These are phyloP conservation scores for Argyrosomus japonicus DNA, from an alignment of 2,113 vertebrate genomes.

Conservation along the genomic window DNA sequence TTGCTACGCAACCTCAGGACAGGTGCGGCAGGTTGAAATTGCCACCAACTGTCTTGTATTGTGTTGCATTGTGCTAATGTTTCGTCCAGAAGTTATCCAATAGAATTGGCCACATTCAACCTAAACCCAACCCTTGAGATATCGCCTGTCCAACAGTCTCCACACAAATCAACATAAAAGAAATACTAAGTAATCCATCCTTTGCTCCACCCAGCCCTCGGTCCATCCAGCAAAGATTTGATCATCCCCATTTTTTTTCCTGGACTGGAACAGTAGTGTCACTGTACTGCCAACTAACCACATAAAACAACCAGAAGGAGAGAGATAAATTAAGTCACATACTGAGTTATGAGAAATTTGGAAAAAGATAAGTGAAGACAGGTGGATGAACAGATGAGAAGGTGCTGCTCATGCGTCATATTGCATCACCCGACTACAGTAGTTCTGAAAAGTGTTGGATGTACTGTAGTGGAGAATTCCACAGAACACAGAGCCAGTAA, in stretches of 20 bases:
- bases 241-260: neutral
- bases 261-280: neutral
- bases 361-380: neutral
- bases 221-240: neutral
- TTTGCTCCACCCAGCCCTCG: slow-evolving; percentile 29
- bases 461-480: neutral
- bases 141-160: neutral
- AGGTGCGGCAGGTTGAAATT: slow-evolving; percentile 25
- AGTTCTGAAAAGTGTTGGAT: neutral
- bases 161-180: slow-evolving; percentile 23
- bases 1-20: slow-evolving; percentile 17
- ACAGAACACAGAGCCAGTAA: neutral
- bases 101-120: neutral
- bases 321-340: neutral
- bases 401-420: neutral
- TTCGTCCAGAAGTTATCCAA: slow-evolving; percentile 16
- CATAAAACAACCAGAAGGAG: neutral
- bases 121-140: neutral
- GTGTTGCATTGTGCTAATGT: slow-evolving; percentile 23
- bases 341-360: neutral
- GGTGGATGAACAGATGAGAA: slow-evolving; percentile 1
- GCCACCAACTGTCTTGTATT: slow-evolving; percentile 21
- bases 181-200: slow-evolving; percentile 24
- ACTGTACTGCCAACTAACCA: neutral
- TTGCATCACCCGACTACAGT: neutral